Evolutionary conservation across 2,888 invertebrate genomes (phyloP).

Genomic region (Ariolimax columbianus): DNA sequence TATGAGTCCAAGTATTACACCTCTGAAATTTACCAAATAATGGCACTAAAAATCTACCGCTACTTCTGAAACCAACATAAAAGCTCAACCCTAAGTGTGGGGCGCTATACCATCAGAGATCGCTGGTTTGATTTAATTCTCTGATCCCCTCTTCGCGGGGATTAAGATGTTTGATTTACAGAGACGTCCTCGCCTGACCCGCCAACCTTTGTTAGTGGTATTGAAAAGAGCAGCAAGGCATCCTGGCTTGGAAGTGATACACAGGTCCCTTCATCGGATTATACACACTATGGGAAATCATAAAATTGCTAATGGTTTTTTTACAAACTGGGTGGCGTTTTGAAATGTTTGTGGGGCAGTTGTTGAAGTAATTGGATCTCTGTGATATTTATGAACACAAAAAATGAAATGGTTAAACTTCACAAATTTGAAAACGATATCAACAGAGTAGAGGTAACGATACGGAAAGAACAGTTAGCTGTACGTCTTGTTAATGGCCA

Average conservation of each 20-base stretch:
- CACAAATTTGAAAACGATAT: background rate
- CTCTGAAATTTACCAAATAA: too few relatives aligned
- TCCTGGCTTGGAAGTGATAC: background rate
- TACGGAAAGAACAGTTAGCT: background rate
- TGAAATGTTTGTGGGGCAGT: slow-evolving; percentile 7
- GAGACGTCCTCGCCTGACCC: background rate
- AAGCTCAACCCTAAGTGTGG: background rate
- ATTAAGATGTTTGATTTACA: slow-evolving; percentile 20
- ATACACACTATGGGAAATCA: slow-evolving; percentile 10
- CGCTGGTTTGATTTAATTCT: background rate
- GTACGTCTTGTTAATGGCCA: too few relatives aligned
- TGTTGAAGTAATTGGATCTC: background rate
- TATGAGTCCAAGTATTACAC: too few relatives aligned
- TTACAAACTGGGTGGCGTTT: slow-evolving; percentile 18
- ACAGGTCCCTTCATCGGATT: background rate
- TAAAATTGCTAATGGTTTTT: background rate
- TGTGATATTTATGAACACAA: background rate
- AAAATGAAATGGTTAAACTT: background rate
- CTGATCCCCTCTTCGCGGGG: background rate
- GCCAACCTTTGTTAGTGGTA: background rate
- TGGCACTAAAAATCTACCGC: too few relatives aligned
- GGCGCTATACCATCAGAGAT: slow-evolving; percentile 9
- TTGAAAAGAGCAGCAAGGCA: background rate
- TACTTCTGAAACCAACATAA: background rate
- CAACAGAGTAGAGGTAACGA: background rate